Base-by-base conservation (phyloP, 2,797 vertebrate genomes). In the Amphiprion clarkii region DNA sequence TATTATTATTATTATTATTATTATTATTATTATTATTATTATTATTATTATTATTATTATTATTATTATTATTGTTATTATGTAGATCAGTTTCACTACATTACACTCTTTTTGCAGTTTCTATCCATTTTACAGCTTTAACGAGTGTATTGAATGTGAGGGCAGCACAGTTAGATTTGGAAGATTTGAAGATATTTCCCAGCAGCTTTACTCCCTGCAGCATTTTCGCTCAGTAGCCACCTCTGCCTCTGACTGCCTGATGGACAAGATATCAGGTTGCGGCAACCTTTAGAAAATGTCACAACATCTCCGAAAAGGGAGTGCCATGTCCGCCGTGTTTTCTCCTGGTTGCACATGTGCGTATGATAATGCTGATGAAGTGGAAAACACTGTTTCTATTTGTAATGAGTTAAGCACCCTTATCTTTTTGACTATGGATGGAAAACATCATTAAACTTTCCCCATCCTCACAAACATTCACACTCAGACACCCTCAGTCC, bases 221-320 rank as follows among this genome's bases (percentile, higher is more conserved):
- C 70, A 23, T 67, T 29, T 63, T 54, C 5, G 42, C 72, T 31
- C 42, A n/a, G 56, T 73, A 56, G 81, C n/a, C 25, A 64, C 48
- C 64, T 31, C 33, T 49, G n/a, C 29, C 68, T 63, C 58, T 5
- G 61, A 79, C 76, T 77, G 76, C 36, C 60, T 52, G 31, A 71
- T 71, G 46, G 33, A 74, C 57, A 60, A 76, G 80, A 76, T 81
- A 70, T 73, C 23, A 84, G 85, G 81, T 81, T 85, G 64, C 72
- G 6, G 78, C 73, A 85, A 83, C 88, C 78, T 83, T 87, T 90
- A 63, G n/a, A 70, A 90, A 90, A 89, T 86, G 86, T 81, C 88
- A 87, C 51, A 48, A 39, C 66, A 29, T 70, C 57, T 73, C 66
- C 12, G 10, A 25, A 63, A 57, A 64, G 44, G 61, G 65, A 12